Percentiles rank a stretch among this genome's conserved stretches.
Conservation (phyloP, 2,113 vertebrate species). For the Bubo scandiacus region DNA sequence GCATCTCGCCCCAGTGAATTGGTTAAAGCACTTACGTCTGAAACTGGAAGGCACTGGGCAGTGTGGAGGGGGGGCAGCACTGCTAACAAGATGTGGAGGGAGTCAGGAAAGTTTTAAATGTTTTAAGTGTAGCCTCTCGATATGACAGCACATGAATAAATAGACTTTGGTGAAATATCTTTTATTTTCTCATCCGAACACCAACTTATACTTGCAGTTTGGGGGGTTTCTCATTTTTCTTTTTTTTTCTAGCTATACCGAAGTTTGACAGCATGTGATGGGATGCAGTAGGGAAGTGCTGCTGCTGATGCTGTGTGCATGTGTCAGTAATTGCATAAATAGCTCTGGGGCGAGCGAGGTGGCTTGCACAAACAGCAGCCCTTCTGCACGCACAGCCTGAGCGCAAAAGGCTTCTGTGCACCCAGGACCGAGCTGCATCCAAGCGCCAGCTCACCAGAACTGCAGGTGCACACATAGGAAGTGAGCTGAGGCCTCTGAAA, state of each 20-base stretch:
- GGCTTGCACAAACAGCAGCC: neutral
- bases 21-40: neutral
- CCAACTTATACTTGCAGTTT: neutral
- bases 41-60: neutral
- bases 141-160: neutral
- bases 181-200: neutral
- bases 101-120: neutral
- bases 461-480: rapidly evolving
- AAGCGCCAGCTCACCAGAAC: neutral
- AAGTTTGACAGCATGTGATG: neutral
- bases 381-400: neutral
- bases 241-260: rapidly evolving
- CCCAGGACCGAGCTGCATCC: neutral
- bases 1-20: neutral
- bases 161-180: neutral
- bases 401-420: neutral
- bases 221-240: neutral
- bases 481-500: neutral
- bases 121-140: neutral
- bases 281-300: neutral
- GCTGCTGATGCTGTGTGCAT: neutral
- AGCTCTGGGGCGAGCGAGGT: neutral
- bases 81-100: neutral
- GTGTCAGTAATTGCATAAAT: neutral
- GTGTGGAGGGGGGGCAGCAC: rapidly evolving